These are phyloP conservation scores for Bellardia pandia DNA, from an alignment of 2,888 invertebrate species.

Conservation along the genomic window DNA sequence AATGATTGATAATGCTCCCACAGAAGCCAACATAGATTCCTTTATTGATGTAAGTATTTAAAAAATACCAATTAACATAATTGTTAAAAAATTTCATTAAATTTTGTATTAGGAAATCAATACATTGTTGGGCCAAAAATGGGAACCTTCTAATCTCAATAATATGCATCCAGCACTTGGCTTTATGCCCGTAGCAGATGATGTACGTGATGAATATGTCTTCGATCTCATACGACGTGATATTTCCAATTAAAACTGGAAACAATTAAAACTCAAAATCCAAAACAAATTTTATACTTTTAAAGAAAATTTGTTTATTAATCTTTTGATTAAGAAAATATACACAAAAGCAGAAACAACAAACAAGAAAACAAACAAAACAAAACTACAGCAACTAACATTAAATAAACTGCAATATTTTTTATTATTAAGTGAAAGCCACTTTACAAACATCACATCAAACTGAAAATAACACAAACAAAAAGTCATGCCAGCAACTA, in stretches of 20 bases:
- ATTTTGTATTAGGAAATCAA: constrained; percentile 81
- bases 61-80: not conserved
- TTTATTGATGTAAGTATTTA: constrained; percentile 79
- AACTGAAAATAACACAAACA: constrained; percentile 17
- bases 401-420: constrained; percentile 57
- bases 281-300: constrained; percentile 57
- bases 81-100: too few relatives aligned
- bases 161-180: constrained; percentile 81
- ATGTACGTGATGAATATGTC: constrained; percentile 82
- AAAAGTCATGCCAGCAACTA: constrained; percentile 60
- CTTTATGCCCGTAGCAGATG: constrained; percentile 80
- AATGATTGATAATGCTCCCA: constrained; percentile 80
- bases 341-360: constrained; percentile 21
- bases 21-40: constrained; percentile 78
- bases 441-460: constrained; percentile 48
- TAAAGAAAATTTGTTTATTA: constrained; percentile 54
- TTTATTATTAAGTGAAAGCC: constrained; percentile 68
- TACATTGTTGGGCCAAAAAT: constrained; percentile 81
- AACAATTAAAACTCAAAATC: constrained; percentile 63
- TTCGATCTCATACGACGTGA: constrained; percentile 83
- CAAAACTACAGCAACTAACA: constrained; percentile 46
- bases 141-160: constrained; percentile 80
- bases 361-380: not conserved
- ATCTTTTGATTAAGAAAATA: constrained; percentile 54
- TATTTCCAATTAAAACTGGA: constrained; percentile 77